Conservation (phyloP, 2,888 invertebrate genomes). For the Gonocerus acuteangulatus region DNA sequence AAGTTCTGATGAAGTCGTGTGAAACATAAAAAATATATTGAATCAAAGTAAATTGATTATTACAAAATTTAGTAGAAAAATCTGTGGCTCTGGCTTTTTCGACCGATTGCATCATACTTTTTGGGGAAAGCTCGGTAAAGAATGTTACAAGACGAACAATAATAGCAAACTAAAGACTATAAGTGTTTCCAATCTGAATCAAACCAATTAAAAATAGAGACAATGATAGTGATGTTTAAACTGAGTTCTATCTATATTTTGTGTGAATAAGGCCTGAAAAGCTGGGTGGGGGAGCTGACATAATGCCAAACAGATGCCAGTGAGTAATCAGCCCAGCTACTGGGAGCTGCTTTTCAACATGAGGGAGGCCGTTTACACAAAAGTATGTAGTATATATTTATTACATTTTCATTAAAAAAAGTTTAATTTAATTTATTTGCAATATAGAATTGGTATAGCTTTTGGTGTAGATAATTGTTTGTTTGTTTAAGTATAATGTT, state of each 20-base stretch:
- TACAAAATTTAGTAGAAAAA: no score
- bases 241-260: background rate
- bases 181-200: background rate
- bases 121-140: no score
- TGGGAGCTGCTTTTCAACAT: conserved; percentile 6
- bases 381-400: conserved; percentile 19
- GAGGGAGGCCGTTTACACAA: conserved; percentile 29
- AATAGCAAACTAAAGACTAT: no score
- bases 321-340: conserved; percentile 16
- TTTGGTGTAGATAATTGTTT: no score
- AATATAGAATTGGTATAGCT: no score
- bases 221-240: conserved; percentile 8
- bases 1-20: no score
- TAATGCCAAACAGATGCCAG: conserved; percentile 24
- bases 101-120: no score
- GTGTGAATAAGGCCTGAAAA: conserved; percentile 10
- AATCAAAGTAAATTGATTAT: no score
- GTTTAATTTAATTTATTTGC: background rate
- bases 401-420: background rate
- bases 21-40: no score
- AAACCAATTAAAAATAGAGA: conserved; percentile 12
- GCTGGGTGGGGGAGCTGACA: conserved; percentile 17
- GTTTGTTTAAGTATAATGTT: no score
- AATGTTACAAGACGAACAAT: no score
- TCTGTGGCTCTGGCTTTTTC: no score